phyloP scores from a whole-genome alignment of 2,113 vertebrate species.

The Nestor notabilis region DNA sequence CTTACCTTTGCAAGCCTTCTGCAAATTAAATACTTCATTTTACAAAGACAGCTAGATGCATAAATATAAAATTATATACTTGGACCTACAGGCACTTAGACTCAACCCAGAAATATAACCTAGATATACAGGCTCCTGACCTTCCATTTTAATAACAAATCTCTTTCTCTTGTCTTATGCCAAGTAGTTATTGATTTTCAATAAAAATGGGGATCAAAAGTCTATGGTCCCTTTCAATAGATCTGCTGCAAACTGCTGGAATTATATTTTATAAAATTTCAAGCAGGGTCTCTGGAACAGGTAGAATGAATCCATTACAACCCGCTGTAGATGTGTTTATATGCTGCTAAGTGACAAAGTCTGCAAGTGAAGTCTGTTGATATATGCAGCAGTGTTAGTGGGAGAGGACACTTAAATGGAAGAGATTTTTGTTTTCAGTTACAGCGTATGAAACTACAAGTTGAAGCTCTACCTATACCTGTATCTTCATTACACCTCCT shows the following conservation, averaged over 20 bases:
- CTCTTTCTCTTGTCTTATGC: neutral
- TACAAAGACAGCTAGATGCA: neutral
- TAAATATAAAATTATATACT: neutral
- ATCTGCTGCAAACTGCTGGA: neutral
- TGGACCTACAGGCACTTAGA: neutral
- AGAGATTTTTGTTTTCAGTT: neutral
- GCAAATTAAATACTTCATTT: neutral
- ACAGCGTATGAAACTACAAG: neutral
- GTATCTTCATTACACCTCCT: neutral
- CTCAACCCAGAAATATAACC: neutral
- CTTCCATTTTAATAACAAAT: neutral
- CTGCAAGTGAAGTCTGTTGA: neutral
- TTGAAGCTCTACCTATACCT: neutral
- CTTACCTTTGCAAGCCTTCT: neutral
- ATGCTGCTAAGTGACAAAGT: neutral
- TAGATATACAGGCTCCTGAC: neutral
- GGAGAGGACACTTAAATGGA: neutral
- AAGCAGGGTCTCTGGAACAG: neutral
- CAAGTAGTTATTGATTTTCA: neutral
- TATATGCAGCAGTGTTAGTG: neutral
- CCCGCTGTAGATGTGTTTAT: neutral
- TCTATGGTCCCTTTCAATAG: neutral
- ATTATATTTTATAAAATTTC: neutral
- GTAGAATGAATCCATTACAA: neutral
- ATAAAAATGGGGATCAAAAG: neutral